Base-by-base conservation (phyloP, 1,140 invertebrate genomes). In the Babylonia areolata region DNA sequence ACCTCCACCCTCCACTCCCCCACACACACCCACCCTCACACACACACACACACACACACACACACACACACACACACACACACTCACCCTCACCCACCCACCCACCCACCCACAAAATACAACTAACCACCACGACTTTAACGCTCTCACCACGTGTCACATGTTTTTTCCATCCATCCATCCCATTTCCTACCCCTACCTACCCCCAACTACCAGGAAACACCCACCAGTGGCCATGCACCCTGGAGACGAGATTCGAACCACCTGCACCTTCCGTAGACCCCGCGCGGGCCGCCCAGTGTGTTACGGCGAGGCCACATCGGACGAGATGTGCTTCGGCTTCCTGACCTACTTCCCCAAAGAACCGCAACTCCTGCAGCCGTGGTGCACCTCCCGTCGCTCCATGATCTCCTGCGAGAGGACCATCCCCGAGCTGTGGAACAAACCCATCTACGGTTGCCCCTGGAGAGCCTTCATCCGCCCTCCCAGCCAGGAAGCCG, bases 311-410 rank as follows among this genome's bases (percentile, higher is more conserved):
- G 87, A 91, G 15, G 88, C 51, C 33, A 91, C 90, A 3, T 80
- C 86, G 6, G 89, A 91, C 40, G 90, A 91, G 58, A 91, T 91
- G 90, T 91, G 90, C 75, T 89, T 87, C 81, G 88, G 88, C 35
- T 90, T 91, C 71, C 73, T 91, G 33, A 91, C 90, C 9, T 91
- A 90, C 77, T 91, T 87, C 78, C 90, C 90, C 1, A 46, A 79
- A 11, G 86, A 90, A 69, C 73, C 79, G 6, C 58, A 64, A 3
- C 28, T 88, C n/a, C 12, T 69, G 1, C 64, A 85, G 17, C 87
- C 87, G n/a, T 88, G 87, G 87, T 88, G 87, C 80, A 87, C 85
- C 35, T 86, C 87, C 9, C 35, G 73, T 6, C 84, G 80, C 12
- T 82, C 78, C 9, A 33, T 88, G 46, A 69, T 71, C 20, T 88